These are phyloP conservation scores for Sylvietta virens DNA, from an alignment of 2,113 vertebrate species.

Conservation along the genomic window DNA sequence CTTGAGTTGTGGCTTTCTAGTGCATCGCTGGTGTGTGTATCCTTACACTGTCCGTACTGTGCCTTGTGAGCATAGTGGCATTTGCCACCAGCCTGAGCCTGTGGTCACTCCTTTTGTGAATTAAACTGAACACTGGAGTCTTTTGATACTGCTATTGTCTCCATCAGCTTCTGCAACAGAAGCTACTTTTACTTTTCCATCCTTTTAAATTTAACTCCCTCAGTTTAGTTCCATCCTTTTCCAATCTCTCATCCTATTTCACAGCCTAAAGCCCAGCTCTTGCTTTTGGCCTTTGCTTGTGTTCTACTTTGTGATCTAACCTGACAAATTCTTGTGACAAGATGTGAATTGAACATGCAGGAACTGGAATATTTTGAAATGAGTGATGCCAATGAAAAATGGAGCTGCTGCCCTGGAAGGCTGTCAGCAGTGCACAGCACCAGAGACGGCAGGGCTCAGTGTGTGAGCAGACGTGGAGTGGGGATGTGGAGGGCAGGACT, in stretches of 20 bases:
- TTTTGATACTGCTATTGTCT: background rate
- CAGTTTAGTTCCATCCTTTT: background rate
- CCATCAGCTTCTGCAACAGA: background rate
- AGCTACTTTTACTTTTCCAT: background rate
- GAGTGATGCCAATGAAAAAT: background rate
- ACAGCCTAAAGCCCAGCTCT: background rate
- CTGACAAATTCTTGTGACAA: background rate
- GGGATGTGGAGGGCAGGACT: background rate
- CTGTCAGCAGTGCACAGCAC: background rate
- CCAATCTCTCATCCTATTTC: background rate
- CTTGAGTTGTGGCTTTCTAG: background rate
- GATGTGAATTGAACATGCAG: background rate
- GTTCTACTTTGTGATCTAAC: background rate
- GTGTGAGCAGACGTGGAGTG: background rate
- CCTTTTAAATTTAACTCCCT: background rate
- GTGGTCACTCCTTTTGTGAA: background rate
- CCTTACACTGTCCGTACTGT: fast-evolving
- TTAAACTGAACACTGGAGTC: background rate
- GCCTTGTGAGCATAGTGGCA: background rate
- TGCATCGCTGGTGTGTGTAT: background rate
- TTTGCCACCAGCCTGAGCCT: background rate
- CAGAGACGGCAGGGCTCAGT: background rate
- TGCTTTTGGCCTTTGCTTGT: background rate
- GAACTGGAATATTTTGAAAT: background rate
- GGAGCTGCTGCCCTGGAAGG: background rate